phyloP scores from a whole-genome alignment of 2,113 vertebrate genomes.

The Leptosomus discolor region DNA sequence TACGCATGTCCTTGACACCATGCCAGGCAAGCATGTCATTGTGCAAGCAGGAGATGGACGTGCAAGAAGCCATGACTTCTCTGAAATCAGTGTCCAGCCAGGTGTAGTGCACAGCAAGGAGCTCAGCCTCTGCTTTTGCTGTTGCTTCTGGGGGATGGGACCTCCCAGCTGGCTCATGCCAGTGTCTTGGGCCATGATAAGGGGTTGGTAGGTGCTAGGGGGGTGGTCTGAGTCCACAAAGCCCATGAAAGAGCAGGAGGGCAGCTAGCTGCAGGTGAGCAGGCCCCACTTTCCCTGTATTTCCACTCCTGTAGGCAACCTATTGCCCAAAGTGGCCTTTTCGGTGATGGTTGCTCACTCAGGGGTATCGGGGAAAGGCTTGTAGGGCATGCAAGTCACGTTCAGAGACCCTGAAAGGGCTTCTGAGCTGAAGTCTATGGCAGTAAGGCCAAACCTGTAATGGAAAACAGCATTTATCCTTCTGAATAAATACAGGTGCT shows the following conservation, averaged over 20 bases:
- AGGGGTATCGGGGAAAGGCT: background rate
- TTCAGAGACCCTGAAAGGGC: background rate
- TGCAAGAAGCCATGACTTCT: background rate
- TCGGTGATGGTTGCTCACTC: background rate
- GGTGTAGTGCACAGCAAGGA: background rate
- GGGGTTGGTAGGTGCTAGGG: background rate
- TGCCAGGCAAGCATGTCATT: fast-evolving
- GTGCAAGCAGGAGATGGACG: background rate
- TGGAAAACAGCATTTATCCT: background rate
- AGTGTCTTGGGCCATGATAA: background rate
- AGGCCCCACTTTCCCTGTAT: background rate
- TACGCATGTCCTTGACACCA: background rate
- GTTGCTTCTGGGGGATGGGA: background rate
- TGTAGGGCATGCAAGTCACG: background rate
- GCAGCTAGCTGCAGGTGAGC: background rate
- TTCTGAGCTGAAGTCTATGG: background rate
- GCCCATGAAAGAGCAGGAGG: background rate
- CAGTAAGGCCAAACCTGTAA: background rate
- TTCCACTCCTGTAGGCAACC: background rate
- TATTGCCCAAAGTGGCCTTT: background rate
- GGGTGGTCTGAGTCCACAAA: background rate
- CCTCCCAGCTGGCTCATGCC: background rate
- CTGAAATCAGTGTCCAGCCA: background rate
- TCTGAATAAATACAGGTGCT: background rate
- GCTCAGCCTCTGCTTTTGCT: background rate